A percentile compares a stretch with the other conserved stretches of the same genome.
Conservation (phyloP, 2,888 invertebrate species). For the Phortica okadai region DNA sequence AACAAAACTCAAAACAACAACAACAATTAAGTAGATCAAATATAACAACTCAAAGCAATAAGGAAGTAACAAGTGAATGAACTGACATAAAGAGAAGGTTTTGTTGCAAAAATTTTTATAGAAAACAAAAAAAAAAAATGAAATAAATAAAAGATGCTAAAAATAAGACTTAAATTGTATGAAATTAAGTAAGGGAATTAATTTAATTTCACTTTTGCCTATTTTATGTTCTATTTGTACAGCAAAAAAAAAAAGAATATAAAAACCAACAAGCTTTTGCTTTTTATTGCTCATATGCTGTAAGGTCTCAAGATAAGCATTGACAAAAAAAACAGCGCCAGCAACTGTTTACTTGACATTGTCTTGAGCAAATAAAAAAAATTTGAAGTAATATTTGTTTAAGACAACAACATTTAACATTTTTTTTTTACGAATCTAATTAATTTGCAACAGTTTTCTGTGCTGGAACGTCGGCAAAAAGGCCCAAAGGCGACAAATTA, state of each 20-base stretch:
- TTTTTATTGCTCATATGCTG: conserved; percentile 20
- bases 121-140: not conserved
- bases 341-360: not conserved
- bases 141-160: not conserved
- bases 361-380: conserved; percentile 14
- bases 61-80: conserved; percentile 2
- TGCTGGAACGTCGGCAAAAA: not conserved
- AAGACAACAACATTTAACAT: not conserved
- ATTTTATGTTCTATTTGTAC: not conserved
- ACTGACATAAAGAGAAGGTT: not conserved
- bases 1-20: conserved; percentile 8
- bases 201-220: not conserved
- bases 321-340: conserved; percentile 6
- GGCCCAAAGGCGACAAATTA: not conserved
- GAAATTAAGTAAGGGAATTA: not conserved
- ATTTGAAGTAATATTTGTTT: not conserved
- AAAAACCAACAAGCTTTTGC: not conserved
- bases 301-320: conserved; percentile 25
- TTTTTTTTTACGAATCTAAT: not conserved
- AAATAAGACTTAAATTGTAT: no score
- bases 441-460: not conserved
- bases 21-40: not conserved
- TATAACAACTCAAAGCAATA: not conserved
- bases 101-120: not conserved
- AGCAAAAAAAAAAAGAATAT: not conserved